A percentile compares a stretch with the other conserved stretches of the same genome.
phyloP scores from a whole-genome alignment of 2,888 invertebrate species.

The Dysmachus trigonus region DNA sequence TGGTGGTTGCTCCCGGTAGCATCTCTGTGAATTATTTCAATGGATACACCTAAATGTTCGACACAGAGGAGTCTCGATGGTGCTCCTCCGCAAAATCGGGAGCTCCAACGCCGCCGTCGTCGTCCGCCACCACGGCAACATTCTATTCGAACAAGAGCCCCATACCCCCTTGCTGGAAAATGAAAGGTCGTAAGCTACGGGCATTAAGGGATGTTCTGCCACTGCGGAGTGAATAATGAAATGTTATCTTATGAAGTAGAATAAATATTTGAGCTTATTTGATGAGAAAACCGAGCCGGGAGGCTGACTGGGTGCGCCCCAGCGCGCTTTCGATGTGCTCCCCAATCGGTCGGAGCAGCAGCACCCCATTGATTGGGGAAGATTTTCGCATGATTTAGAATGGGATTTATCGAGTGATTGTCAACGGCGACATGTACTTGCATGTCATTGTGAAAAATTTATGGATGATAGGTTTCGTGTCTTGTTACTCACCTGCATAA shows the following conservation, averaged over 20 bases:
- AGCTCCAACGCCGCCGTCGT: neutral
- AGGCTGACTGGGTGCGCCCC: neutral
- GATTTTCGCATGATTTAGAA: slow-evolving; percentile 32
- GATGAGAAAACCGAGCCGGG: slow-evolving; percentile 41
- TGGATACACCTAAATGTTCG: slow-evolving; percentile 32
- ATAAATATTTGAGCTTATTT: slow-evolving; percentile 47
- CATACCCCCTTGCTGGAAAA: neutral
- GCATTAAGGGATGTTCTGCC: slow-evolving; percentile 39
- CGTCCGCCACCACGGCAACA: too few relatives aligned
- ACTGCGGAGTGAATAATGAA: slow-evolving; percentile 41
- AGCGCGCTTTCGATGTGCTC: neutral
- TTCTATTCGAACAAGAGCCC: neutral
- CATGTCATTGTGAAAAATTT: slow-evolving; percentile 28
- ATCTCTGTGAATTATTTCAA: slow-evolving; percentile 31
- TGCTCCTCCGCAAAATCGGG: neutral
- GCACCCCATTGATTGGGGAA: slow-evolving; percentile 13
- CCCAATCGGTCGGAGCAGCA: neutral
- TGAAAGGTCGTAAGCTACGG: slow-evolving; percentile 39
- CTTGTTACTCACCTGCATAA: slow-evolving; percentile 7
- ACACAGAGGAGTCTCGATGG: neutral
- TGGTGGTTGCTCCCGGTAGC: neutral
- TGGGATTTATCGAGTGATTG: slow-evolving; percentile 21
- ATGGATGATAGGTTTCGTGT: slow-evolving; percentile 19
- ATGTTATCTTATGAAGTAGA: slow-evolving; percentile 47
- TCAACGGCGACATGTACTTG: slow-evolving; percentile 14